Percentiles rank a stretch among this genome's conserved stretches.
Conservation (phyloP, 2,888 invertebrate genomes). For the Cephus pulcher region DNA sequence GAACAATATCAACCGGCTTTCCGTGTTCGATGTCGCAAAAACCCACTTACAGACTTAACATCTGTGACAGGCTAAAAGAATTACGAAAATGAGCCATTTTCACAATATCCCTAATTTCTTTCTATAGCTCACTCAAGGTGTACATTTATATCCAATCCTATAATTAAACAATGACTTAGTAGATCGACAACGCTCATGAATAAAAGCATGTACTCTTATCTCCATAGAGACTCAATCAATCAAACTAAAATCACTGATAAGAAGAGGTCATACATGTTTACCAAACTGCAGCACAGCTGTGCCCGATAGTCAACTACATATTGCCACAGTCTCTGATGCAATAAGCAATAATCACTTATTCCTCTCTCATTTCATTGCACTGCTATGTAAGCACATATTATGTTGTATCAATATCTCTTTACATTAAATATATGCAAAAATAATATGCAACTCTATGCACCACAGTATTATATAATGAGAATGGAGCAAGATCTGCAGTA, state of each 20-base stretch:
- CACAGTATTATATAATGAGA: background rate
- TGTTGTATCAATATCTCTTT: background rate
- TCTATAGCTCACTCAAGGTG: background rate
- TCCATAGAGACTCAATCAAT: constrained; percentile 16
- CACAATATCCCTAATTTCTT: background rate
- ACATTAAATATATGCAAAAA: background rate
- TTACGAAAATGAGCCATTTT: background rate
- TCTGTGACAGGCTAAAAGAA: background rate
- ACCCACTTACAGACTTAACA: background rate
- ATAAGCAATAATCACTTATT: constrained; percentile 12
- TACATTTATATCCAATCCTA: background rate
- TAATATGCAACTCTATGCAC: background rate
- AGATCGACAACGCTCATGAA: background rate
- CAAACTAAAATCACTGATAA: constrained; percentile 29
- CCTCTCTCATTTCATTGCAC: constrained; percentile 1
- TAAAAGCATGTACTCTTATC: background rate
- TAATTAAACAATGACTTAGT: background rate
- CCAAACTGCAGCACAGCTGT: constrained; percentile 29
- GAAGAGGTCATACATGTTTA: constrained; percentile 31
- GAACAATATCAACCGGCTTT: background rate
- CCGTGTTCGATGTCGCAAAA: background rate
- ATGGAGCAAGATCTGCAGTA: background rate
- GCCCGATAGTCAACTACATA: background rate
- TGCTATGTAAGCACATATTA: constrained; percentile 1
- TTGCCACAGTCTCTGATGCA: constrained; percentile 13